Base-by-base conservation (phyloP, 2,888 invertebrate genomes). In the Acanthosepion lycidas region DNA sequence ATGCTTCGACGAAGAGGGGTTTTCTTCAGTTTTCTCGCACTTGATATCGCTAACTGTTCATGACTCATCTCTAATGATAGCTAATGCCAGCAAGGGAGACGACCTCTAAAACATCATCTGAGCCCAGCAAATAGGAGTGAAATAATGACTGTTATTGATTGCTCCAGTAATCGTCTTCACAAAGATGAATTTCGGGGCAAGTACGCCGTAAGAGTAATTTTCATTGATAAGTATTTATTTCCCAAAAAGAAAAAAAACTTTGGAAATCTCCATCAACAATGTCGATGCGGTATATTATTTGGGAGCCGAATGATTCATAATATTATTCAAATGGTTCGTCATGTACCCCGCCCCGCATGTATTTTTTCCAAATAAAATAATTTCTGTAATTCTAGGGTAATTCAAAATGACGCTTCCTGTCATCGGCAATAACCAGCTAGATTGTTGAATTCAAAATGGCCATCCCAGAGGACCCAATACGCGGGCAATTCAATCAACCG, bases 131-230 rank as follows among this genome's bases (percentile, higher is more conserved):
- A 0, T 2, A 78, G n/a, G 33, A 15, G 9, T n/a, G n/a, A 78
- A 78, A 78, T 78, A 78, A 78, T 78, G 78, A 78, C 78, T 78
- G 78, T 78, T 78, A 78, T 78, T 78, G 78, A 78, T 78, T 78
- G 33, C 15, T 26, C 18, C 78, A 33, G 78, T 78, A n/a, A 78
- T 78, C 78, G 33, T 78, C 78, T 78, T 78, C 78, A 78, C 78
- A 78, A 33, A 78, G 78, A 78, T 78, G 78, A n/a, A 78, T 78
- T n/a, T 33, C 20, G 78, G 78, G 33, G n/a, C 78, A 78, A 78
- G 78, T 78, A 33, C n/a, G 20, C 33, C n/a, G 78, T 78, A n/a
- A 78, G 78, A 78, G 78, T 78, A 78, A 78, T 78, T 78, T 78
- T 78, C 78, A 78, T 78, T 78, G 78, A 33, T 78, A 78, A 78